Percentiles rank a stretch among this genome's conserved stretches.
phyloP scores from a whole-genome alignment of 1,140 invertebrate species.

The Cephus cinctus region DNA sequence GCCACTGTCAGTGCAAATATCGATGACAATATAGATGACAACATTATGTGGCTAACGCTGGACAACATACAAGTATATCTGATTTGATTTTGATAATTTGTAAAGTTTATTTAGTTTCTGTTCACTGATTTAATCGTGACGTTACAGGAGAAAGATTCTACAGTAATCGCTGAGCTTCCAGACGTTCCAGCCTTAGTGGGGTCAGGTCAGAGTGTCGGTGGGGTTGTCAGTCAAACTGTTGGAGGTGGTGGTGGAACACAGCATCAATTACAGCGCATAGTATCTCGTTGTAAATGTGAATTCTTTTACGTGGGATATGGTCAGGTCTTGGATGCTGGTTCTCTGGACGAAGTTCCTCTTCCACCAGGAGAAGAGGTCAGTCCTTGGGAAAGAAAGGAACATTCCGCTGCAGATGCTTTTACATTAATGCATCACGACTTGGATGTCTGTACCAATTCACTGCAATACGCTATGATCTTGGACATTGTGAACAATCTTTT shows the following conservation, averaged over 20 bases:
- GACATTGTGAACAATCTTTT: constrained; percentile 97
- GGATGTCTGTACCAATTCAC: constrained; percentile 94
- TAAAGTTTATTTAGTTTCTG: background rate
- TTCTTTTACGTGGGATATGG: constrained; percentile 97
- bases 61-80: constrained; percentile 76
- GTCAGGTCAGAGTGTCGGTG: constrained; percentile 94
- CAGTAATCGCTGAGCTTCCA: constrained; percentile 72
- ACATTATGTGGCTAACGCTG: constrained; percentile 94
- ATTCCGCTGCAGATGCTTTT: constrained; percentile 90
- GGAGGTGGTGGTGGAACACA: constrained; percentile 69
- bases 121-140: background rate
- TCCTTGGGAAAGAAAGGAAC: constrained; percentile 74
- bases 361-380: constrained; percentile 69
- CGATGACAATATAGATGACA: constrained; percentile 76
- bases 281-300: constrained; percentile 95
- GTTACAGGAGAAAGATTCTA: constrained; percentile 70
- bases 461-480: constrained; percentile 93
- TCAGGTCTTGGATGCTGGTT: constrained; percentile 73
- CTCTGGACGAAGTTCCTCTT: constrained; percentile 64
- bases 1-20: constrained; percentile 87
- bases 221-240: constrained; percentile 89
- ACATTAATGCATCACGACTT: constrained; percentile 98
- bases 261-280: constrained; percentile 87
- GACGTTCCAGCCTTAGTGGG: constrained; percentile 89
- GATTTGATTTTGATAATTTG: background rate